A percentile compares a stretch with the other conserved stretches of the same genome.
Conservation (phyloP, 2,113 vertebrate genomes). For the Notarius quadriscutis region DNA sequence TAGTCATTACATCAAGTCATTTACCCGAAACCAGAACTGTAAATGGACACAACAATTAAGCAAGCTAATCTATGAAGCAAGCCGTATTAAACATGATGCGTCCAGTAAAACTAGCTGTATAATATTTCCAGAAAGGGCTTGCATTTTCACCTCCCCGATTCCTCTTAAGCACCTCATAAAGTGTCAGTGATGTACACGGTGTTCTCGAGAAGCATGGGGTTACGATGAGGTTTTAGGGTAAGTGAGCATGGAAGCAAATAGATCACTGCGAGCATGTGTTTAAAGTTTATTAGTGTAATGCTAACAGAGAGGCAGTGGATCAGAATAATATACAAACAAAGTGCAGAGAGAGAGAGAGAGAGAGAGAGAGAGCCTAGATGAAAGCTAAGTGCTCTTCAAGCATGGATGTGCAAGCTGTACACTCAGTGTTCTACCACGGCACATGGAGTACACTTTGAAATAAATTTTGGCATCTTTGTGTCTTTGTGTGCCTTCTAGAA, state of each 20-base stretch:
- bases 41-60: not conserved
- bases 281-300: too few species aligned
- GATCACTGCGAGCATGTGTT: not conserved
- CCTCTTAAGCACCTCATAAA: slow-evolving; percentile 28
- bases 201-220: not conserved
- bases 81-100: not conserved
- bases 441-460: not conserved
- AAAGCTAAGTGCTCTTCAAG: not conserved
- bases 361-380: not conserved
- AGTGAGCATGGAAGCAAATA: slow-evolving; percentile 16
- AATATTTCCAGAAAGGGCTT: not conserved
- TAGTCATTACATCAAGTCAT: not conserved
- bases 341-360: not conserved
- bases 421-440: not conserved
- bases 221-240: not conserved
- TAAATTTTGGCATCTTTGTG: not conserved
- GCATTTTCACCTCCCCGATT: not conserved
- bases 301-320: not conserved
- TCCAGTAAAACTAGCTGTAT: not conserved
- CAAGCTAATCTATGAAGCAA: not conserved
- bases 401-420: not conserved
- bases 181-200: not conserved
- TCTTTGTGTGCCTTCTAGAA: not conserved
- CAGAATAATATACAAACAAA: not conserved
- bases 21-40: not conserved